These are phyloP conservation scores for Venustaconcha ellipsiformis DNA, from an alignment of 1,140 invertebrate genomes.

Conservation along the genomic window DNA sequence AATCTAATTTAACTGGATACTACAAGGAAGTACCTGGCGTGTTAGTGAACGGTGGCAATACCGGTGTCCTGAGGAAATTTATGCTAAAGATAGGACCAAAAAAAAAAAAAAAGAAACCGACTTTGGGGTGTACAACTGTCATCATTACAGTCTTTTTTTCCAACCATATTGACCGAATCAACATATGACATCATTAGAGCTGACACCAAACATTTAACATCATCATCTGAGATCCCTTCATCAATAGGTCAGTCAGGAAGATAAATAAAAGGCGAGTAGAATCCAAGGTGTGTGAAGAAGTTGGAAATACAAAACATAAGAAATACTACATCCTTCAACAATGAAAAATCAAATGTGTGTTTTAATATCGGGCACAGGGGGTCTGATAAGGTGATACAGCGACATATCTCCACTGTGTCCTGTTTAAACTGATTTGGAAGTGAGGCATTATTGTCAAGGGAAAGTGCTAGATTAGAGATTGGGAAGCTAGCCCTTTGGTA, in stretches of 20 bases:
- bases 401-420: slow-evolving; percentile 16
- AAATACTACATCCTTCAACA: slow-evolving; percentile 89
- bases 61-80: too few relatives aligned
- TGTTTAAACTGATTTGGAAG: slow-evolving; percentile 30
- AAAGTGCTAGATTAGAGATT: slow-evolving; percentile 55
- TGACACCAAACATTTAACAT: slow-evolving; percentile 90
- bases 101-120: too few relatives aligned
- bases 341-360: slow-evolving; percentile 87
- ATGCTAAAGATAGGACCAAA: too few relatives aligned
- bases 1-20: too few relatives aligned
- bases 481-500: slow-evolving; percentile 84
- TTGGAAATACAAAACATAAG: slow-evolving; percentile 93
- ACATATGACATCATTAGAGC: slow-evolving; percentile 81
- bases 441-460: slow-evolving; percentile 46
- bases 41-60: too few relatives aligned
- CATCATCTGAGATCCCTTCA: slow-evolving; percentile 74
- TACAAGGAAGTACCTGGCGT: too few relatives aligned
- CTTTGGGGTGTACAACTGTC: too few relatives aligned
- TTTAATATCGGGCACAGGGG: slow-evolving; percentile 71
- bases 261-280: slow-evolving; percentile 92
- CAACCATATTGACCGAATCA: too few relatives aligned
- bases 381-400: slow-evolving; percentile 17
- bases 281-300: slow-evolving; percentile 95
- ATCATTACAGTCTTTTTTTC: too few relatives aligned
- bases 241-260: slow-evolving; percentile 71